Percentiles rank a stretch among this genome's conserved stretches.
Conservation (phyloP, 2,797 vertebrate species). For the Sebastes vulpes region DNA sequence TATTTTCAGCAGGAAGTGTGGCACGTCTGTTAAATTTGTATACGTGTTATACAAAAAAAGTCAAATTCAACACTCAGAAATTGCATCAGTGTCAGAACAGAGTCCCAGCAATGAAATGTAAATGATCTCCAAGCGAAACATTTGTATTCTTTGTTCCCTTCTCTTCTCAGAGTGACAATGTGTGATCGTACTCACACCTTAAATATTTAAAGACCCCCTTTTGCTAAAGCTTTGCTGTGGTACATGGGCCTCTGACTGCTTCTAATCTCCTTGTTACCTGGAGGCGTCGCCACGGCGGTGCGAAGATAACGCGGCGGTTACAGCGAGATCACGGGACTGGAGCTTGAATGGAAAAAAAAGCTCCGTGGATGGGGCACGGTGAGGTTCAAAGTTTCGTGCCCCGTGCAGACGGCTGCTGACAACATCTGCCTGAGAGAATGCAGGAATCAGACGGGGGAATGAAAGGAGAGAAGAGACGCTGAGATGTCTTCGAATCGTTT, state of each 20-base stretch:
- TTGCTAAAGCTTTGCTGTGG: constrained; percentile 75
- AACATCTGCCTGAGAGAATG: constrained; percentile 70
- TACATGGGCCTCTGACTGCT: constrained; percentile 74
- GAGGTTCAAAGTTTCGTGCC: constrained; percentile 80
- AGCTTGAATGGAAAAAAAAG: neutral
- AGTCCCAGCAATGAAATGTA: constrained; percentile 68
- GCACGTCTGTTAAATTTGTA: neutral
- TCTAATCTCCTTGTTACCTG: constrained; percentile 86
- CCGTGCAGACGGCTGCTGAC: constrained; percentile 51
- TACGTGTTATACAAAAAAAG: neutral
- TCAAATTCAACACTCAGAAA: constrained; percentile 40
- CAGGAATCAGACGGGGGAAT: constrained; percentile 25
- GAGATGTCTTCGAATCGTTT: constrained; percentile 60
- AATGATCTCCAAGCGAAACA: constrained; percentile 78
- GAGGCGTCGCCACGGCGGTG: constrained; percentile 74
- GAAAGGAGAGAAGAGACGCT: constrained; percentile 42
- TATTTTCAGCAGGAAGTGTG: neutral
- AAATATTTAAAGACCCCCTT: constrained; percentile 88
- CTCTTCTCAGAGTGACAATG: constrained; percentile 68
- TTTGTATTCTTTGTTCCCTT: constrained; percentile 77
- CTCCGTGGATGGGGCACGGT: constrained; percentile 37
- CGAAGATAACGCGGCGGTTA: constrained; percentile 62
- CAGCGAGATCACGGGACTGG: constrained; percentile 62
- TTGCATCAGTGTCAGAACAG: constrained; percentile 52
- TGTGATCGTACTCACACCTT: constrained; percentile 81